Base-by-base conservation (phyloP, 2,113 vertebrate species). In the Chloebia gouldiae region DNA sequence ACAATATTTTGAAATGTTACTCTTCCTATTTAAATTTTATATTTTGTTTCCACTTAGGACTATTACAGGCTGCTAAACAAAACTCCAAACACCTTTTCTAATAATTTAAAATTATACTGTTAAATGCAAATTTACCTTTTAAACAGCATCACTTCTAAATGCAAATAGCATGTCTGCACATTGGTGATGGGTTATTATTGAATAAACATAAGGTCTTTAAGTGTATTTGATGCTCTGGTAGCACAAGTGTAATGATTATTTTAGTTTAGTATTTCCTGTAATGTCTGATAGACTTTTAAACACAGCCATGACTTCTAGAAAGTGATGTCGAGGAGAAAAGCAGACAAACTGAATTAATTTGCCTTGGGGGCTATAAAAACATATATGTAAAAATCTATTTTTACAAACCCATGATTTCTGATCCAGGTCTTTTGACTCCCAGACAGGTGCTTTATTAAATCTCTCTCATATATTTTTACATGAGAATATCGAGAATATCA, bases 1-100 rank as follows among this genome's bases (percentile, higher is more conserved):
- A 76, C 47, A 37, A 21, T 85, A 81, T 90, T 88, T 90, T 88
- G 64, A 94, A 92, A 81, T 90, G 68, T 57, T 92, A 77, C 40
- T 73, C 65, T 39, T 90, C 49, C 70, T 80, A 76, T 96, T 95
- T 93, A 89, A 89, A 96, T 79, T 92, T 81, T 72, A 30, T 91
- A 57, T 93, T 95, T 91, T 93, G 86, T 96, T 97, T 96, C 90
- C 81, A 81, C 44, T 89, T 88, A 73, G 61, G 75, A 92, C 60
- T 87, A 92, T 96, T 95, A 97, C 81, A 86, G 50, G 39, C 84
- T 88, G 72, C 85, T 73, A 54, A 92, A 73, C 60, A 92, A 80
- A 96, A 71, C 54, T 78, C 88, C 75, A 88, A 90, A 90, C 77
- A 93, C 40, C 56, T 95, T 90, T 91, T 86, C 69, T 86, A 84